These are phyloP conservation scores for Choloepus hoffmanni DNA, from an alignment of 2,113 vertebrate genomes.

Conservation along the genomic window DNA sequence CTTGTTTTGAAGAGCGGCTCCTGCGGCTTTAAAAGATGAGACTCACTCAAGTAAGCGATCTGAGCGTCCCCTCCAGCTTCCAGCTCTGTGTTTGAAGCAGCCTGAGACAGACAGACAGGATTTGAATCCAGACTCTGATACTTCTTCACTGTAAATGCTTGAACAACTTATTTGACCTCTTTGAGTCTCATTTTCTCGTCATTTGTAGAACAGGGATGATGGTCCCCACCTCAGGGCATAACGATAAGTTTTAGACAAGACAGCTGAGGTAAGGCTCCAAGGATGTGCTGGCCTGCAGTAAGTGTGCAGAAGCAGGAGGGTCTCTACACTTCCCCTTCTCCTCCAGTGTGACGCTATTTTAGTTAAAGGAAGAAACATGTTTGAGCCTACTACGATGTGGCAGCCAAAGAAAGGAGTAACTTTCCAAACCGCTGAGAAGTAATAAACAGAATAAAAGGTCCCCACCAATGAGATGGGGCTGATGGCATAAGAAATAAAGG, in stretches of 20 bases:
- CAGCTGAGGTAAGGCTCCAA: fast-evolving
- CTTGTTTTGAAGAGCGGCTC: background rate
- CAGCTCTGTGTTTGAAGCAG: too few species aligned
- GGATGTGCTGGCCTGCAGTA: fast-evolving
- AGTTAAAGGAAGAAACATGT: background rate
- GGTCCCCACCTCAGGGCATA: fast-evolving
- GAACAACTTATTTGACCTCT: background rate
- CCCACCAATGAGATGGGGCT: fast-evolving
- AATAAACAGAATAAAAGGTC: fast-evolving
- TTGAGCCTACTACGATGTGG: background rate
- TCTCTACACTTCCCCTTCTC: too few species aligned
- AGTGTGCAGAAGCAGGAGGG: background rate
- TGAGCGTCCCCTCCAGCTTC: background rate
- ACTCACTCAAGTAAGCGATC: fast-evolving
- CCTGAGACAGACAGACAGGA: background rate
- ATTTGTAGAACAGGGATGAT: background rate
- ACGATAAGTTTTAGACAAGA: background rate
- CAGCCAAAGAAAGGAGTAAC: background rate
- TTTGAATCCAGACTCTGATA: background rate
- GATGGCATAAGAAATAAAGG: fast-evolving
- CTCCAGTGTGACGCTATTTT: fast-evolving
- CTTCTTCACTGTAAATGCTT: background rate
- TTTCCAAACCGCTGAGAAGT: background rate
- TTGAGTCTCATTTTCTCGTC: background rate
- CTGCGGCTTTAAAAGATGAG: background rate